These are phyloP conservation scores for Clanis bilineata DNA, from an alignment of 2,888 invertebrate genomes.

Conservation along the genomic window DNA sequence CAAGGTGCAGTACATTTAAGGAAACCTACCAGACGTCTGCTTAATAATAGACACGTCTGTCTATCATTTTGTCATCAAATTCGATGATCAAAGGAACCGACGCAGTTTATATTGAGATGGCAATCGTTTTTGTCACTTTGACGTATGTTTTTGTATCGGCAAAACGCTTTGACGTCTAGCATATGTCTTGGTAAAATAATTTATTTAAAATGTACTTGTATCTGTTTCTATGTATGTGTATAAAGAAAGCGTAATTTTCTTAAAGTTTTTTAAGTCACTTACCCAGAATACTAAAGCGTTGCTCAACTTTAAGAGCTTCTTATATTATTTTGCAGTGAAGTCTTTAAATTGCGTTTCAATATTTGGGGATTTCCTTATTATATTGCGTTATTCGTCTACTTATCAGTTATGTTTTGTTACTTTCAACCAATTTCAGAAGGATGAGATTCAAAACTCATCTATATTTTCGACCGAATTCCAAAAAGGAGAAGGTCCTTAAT, in stretches of 20 bases:
- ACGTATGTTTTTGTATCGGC: not conserved
- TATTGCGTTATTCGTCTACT: too few relatives aligned
- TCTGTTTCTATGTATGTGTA: not conserved
- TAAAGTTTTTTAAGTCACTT: not conserved
- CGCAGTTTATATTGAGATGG: constrained; percentile 10
- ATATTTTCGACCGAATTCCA: too few relatives aligned
- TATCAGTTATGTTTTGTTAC: too few relatives aligned
- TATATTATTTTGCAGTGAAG: too few relatives aligned
- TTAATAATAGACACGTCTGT: constrained; percentile 15
- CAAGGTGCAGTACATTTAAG: constrained; percentile 3
- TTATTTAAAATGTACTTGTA: not conserved
- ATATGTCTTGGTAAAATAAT: not conserved
- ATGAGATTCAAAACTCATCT: too few relatives aligned
- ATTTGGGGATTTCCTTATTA: too few relatives aligned
- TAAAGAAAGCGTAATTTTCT: not conserved
- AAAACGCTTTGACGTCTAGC: not conserved
- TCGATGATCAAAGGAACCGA: constrained; percentile 13
- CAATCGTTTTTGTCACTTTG: constrained; percentile 13
- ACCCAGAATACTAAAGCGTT: too few relatives aligned
- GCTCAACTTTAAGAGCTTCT: too few relatives aligned
- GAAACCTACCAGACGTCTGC: constrained; percentile 8
- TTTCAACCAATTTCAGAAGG: too few relatives aligned
- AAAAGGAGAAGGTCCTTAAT: too few relatives aligned
- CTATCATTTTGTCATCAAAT: constrained; percentile 5
- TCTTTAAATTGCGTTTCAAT: too few relatives aligned